Conservation (phyloP, 2,113 vertebrate species). For the Rhinopomastus cyanomelas region DNA sequence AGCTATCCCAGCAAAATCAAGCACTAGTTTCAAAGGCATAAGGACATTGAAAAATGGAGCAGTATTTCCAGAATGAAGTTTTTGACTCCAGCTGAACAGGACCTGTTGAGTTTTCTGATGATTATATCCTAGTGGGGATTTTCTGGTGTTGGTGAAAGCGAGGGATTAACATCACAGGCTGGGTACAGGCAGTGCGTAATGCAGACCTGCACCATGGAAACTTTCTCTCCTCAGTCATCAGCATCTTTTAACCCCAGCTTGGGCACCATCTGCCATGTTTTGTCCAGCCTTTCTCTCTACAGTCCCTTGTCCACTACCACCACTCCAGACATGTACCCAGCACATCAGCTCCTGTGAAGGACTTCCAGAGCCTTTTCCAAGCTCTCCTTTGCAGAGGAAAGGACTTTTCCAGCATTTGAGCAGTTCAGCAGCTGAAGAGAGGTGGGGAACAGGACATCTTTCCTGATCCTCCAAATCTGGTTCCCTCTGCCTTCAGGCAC, state of each 20-base stretch:
- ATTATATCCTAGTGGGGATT: neutral
- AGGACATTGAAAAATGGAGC: slow-evolving; percentile 4
- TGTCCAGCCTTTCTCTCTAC: neutral
- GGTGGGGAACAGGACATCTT: neutral
- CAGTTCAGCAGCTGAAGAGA: neutral
- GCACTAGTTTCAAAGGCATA: neutral
- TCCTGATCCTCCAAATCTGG: neutral
- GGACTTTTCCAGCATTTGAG: neutral
- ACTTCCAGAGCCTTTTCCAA: neutral
- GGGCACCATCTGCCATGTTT: neutral
- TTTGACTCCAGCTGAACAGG: neutral
- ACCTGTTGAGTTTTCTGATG: slow-evolving; percentile 24
- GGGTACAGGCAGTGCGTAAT: neutral
- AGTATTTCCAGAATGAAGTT: neutral
- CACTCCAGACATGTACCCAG: neutral
- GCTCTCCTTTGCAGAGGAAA: neutral
- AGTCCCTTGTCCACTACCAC: neutral
- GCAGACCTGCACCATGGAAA: neutral
- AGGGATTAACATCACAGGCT: neutral
- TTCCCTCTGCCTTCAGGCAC: neutral
- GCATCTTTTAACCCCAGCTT: neutral
- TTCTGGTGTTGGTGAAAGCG: neutral
- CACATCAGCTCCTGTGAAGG: neutral
- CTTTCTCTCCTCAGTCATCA: neutral
- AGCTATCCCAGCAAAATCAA: neutral